Base-by-base conservation (phyloP, 35 echinoderm and acorn worm species). In the Chiridota heheva region DNA sequence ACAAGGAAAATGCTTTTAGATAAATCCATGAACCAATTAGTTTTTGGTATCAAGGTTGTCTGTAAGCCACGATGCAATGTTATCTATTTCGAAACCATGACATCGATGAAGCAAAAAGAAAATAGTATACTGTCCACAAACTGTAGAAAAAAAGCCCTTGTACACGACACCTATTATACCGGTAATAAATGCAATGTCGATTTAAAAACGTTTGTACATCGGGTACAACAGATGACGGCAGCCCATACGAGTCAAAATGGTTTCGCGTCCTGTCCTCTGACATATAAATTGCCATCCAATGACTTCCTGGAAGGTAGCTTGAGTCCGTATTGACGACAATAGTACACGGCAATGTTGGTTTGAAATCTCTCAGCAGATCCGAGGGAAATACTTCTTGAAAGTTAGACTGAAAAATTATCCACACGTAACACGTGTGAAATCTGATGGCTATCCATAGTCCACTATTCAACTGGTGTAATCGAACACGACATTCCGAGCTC, bases 281-380 rank as follows among this genome's bases (percentile, higher is more conserved):
- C 31, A 88, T 69, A 63, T 41, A 87, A 58, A 87, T 69, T 7
- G 70, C 84, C 5, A 78, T 25, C 84, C 84, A 87, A 49, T 87
- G 73, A 1, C 34, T 5, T 27, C 84, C 74, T 0, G 73, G 74
- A 2, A 20, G n/a, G 25, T 31, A 3, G 4, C 49, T 27, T 2
- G 58, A 43, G 17, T 87, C 84, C 26, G 65, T 55, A 42, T 80
- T 87, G 29, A 69, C 72, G 13, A 80, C 40, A 17, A 81, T 40
- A 1, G 44, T 37, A 16, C 38, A 49, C 41, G 46, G 81, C 5
- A 40, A 26, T 1, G 20, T 55, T 2, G 20, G 28, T 12, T 49
- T 42, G 2, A 60, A 38, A 36, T 72, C 33, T n/a, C 42, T 28
- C n/a, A 84, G 34, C 40, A 49, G 31, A 63, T 84, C 80, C n/a